Conservation (phyloP, 2,888 invertebrate species). For the Proisotoma minuta region DNA sequence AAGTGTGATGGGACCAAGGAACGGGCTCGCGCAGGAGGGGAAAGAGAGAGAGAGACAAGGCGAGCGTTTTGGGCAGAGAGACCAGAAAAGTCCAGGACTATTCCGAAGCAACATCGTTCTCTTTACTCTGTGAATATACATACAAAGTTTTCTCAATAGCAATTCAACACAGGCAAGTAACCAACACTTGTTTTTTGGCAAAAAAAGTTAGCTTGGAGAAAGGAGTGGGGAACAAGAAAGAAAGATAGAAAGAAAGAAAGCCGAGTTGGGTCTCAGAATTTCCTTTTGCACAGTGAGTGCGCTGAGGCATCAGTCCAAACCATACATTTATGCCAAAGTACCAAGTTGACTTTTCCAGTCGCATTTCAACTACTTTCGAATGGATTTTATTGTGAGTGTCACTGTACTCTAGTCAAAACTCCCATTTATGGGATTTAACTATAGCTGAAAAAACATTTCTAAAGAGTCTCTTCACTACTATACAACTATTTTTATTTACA, state of each 20-base stretch:
- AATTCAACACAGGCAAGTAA: background rate
- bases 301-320: background rate
- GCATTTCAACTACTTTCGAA: constrained; percentile 19
- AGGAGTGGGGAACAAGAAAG: background rate
- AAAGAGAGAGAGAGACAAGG: background rate
- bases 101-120: background rate
- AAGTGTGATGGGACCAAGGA: constrained; percentile 1
- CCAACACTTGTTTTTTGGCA: too few relatives aligned
- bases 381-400: constrained; percentile 26
- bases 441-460: constrained; percentile 2
- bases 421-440: constrained; percentile 13
- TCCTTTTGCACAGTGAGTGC: background rate
- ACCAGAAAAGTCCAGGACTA: constrained; percentile 4
- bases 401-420: constrained; percentile 6
- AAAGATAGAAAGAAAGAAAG: background rate
- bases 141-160: background rate
- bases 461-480: background rate
- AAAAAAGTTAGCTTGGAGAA: background rate
- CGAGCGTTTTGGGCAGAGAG: too few relatives aligned
- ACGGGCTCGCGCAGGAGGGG: constrained; percentile 3
- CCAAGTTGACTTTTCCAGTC: constrained; percentile 26
- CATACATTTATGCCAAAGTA: constrained; percentile 15
- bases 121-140: too few relatives aligned
- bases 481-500: constrained; percentile 7
- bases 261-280: background rate